Base-by-base conservation (phyloP, 92 coral and sea anemone species). In the Palythoa caribaeorum region DNA sequence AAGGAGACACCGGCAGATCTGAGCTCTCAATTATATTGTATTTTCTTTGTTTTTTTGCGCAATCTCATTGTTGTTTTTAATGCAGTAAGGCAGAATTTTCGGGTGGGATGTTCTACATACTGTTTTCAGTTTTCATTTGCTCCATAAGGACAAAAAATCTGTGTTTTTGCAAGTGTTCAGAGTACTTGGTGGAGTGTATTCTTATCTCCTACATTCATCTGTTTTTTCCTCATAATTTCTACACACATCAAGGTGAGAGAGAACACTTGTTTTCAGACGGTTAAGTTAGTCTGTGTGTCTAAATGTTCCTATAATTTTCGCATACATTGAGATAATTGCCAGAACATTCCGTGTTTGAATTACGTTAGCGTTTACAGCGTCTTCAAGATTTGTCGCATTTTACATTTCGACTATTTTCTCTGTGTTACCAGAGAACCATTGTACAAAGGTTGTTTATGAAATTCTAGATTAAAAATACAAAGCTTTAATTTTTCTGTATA, bases 141-240 rank as follows among this genome's bases (percentile, higher is more conserved):
- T 44, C 50, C 7, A 44, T 44, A 44, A 44, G 50, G 50, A 44
- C 50, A 44, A 44, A 44, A 40, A 40, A 40, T 1, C 6, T 40
- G 47, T 40, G 1, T 40, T 40, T 40, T 81, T 62, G 14, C 75
- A 63, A 40, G 40, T 80, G 3, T 55, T 53, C 69, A 78, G 44
- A 28, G 3, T 17, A 2, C 7, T 44, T 28, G 28, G 28, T 28
- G 28, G 28, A 28, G 28, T 39, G 20, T 6, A 0, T 15, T 44
- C 74, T 80, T 80, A 80, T 66, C 86, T 47, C 48, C 20, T 63
- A 1, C 21, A 81, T 65, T 47, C 86, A 81, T 66, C 86, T 66
- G 86, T 44, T 68, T 81, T 44, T 44, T 50, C 14, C 73, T 44
- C 11, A 20, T 68, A 36, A 48, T 39, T 20, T 44, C 19, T 37